phyloP scores from a whole-genome alignment of 1,140 invertebrate species.

The Oppia nitens region DNA sequence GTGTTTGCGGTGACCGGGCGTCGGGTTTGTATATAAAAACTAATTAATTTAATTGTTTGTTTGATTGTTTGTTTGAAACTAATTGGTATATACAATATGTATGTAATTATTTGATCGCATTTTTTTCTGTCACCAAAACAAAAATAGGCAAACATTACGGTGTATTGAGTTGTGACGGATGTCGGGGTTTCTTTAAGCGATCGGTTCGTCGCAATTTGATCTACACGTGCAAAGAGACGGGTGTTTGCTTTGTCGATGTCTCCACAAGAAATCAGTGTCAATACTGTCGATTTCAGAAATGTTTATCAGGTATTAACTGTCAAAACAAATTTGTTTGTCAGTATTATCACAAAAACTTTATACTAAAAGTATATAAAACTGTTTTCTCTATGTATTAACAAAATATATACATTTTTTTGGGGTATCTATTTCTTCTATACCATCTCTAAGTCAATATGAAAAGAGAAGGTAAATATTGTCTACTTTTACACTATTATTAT shows the following conservation, averaged over 20 bases:
- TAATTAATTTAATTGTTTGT: not conserved
- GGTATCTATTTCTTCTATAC: not conserved
- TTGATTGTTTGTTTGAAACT: too few species aligned
- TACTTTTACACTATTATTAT: not conserved
- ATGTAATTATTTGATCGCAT: not conserved
- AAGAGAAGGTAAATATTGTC: slow-evolving; percentile 55
- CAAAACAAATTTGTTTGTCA: not conserved
- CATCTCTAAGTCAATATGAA: slow-evolving; percentile 66
- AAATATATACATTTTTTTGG: not conserved
- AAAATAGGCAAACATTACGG: slow-evolving; percentile 60
- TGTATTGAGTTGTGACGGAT: slow-evolving; percentile 70
- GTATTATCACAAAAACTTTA: too few species aligned
- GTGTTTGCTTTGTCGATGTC: slow-evolving; percentile 89
- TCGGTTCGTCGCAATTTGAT: slow-evolving; percentile 90
- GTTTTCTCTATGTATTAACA: not conserved
- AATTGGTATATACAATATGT: not conserved
- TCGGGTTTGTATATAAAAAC: slow-evolving; percentile 41
- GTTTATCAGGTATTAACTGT: slow-evolving; percentile 39
- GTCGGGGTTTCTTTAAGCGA: slow-evolving; percentile 91
- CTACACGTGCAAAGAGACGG: slow-evolving; percentile 94
- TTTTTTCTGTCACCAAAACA: too few species aligned
- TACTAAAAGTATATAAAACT: too few species aligned
- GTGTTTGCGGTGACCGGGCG: slow-evolving; percentile 75
- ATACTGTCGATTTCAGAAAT: slow-evolving; percentile 93
- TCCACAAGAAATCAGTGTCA: slow-evolving; percentile 96